Evolutionary conservation across 2,888 invertebrate genomes (phyloP).

Genomic region (Xylota segnis): DNA sequence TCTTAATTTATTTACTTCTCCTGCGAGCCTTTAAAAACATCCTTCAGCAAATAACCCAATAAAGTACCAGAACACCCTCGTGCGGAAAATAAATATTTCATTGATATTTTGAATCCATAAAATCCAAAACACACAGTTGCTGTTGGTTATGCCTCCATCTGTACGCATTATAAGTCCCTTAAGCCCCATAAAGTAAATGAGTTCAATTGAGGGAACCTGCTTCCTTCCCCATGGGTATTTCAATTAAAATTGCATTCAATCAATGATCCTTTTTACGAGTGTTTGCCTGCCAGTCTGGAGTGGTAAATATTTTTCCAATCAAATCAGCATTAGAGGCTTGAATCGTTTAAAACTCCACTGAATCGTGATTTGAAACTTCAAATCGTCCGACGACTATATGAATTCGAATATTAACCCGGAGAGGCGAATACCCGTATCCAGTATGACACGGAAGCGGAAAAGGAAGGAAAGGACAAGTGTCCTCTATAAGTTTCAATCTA

Average conservation of each 20-base stretch:
- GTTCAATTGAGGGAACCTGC: neutral
- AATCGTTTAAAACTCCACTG: neutral
- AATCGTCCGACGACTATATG: neutral
- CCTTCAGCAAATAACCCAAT: neutral
- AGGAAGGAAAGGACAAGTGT: neutral
- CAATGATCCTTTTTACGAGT: neutral
- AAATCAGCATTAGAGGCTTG: no score
- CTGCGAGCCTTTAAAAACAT: neutral
- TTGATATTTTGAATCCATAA: neutral
- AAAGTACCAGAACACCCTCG: neutral
- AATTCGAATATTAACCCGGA: neutral
- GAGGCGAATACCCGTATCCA: no score
- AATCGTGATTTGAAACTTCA: neutral
- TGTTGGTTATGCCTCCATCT: neutral
- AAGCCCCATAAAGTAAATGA: neutral
- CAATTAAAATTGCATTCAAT: neutral
- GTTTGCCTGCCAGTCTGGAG: neutral
- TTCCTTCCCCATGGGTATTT: neutral
- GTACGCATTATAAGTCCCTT: neutral
- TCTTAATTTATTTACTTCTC: neutral
- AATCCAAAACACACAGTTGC: neutral
- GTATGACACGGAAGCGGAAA: neutral
- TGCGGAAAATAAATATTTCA: neutral
- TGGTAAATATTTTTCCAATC: neutral
- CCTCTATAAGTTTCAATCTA: neutral